phyloP scores from a whole-genome alignment of 2,888 invertebrate species.

The Xestobium rufovillosum region DNA sequence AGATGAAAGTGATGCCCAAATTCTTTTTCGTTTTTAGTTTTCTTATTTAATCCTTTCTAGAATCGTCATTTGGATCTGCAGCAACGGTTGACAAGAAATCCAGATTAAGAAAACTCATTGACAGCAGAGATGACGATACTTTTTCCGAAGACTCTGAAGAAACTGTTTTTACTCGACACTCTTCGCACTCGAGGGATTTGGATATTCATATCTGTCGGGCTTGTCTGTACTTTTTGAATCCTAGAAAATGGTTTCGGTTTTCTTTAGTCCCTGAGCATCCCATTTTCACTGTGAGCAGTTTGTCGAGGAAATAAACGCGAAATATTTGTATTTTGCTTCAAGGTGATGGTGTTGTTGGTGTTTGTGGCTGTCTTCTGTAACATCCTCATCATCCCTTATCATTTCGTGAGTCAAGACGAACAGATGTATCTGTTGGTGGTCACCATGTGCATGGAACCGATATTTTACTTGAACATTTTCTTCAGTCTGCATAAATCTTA shows the following conservation, averaged over 20 bases:
- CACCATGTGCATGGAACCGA: background rate
- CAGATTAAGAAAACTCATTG: too few species aligned
- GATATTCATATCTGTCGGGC: too few species aligned
- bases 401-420: background rate
- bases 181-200: too few species aligned
- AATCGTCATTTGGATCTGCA: too few species aligned
- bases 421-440: background rate
- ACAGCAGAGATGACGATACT: too few species aligned
- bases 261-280: slow-evolving; percentile 44
- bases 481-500: background rate
- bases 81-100: too few species aligned
- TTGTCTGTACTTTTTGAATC: too few species aligned
- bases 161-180: too few species aligned
- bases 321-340: background rate
- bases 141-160: too few species aligned
- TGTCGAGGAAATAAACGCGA: background rate
- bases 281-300: slow-evolving; percentile 25
- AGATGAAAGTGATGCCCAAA: background rate
- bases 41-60: too few species aligned
- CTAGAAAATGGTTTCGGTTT: slow-evolving; percentile 44
- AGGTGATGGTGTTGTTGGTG: background rate
- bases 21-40: background rate
- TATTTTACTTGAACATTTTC: background rate
- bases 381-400: background rate
- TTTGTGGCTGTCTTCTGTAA: background rate